Percentiles rank a stretch among this genome's conserved stretches.
Conservation (phyloP, 2,797 vertebrate species). For the Loris lydekkerianus region DNA sequence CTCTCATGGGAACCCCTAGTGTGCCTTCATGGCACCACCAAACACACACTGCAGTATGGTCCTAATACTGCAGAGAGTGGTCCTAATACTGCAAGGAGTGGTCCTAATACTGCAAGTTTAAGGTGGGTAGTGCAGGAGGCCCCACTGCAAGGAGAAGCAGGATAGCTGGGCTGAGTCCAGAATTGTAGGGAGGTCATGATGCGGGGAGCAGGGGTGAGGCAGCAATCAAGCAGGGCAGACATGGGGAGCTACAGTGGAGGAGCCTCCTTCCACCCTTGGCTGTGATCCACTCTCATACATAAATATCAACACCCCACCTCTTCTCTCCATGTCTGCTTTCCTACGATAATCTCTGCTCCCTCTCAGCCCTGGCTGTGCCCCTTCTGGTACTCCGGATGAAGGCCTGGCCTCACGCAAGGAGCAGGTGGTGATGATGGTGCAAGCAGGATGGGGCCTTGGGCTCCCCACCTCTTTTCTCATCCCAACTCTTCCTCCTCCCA, state of each 20-base stretch:
- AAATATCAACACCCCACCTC: background rate
- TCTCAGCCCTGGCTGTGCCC: background rate
- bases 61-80: background rate
- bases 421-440: background rate
- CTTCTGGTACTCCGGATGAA: background rate
- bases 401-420: background rate
- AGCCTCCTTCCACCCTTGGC: background rate
- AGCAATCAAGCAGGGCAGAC: background rate
- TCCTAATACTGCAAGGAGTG: background rate
- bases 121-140: background rate
- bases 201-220: background rate
- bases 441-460: background rate
- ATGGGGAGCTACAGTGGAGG: background rate
- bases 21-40: too few species aligned
- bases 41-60: too few species aligned
- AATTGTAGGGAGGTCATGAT: background rate
- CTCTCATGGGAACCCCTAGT: background rate
- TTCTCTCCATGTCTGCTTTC: background rate
- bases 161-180: background rate
- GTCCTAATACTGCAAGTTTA: background rate
- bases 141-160: background rate
- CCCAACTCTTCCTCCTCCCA: too few species aligned
- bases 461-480: fast-evolving
- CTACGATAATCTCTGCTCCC: background rate
- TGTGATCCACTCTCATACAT: background rate